Evolutionary conservation across 1,140 invertebrate genomes (phyloP).

Genomic region (Procambarus virginalis): DNA sequence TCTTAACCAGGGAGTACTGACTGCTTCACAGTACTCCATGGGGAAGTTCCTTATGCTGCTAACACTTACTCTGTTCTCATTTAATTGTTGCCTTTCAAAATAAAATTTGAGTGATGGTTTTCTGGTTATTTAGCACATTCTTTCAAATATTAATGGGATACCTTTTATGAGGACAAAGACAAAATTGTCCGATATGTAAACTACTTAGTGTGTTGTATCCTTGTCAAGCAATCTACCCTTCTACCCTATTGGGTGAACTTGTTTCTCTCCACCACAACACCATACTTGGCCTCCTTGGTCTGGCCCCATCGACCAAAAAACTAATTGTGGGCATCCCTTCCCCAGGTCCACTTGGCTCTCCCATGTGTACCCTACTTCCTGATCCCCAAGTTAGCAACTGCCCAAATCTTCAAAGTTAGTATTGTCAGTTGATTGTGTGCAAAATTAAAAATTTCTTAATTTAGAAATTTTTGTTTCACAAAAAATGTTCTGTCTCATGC

Average conservation of each 20-base stretch:
- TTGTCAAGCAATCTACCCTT: constrained; percentile 36
- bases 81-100: constrained; percentile 38
- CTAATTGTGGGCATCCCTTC: constrained; percentile 39
- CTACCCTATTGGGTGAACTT: background rate
- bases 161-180: constrained; percentile 51
- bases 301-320: constrained; percentile 52
- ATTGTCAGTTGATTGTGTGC: constrained; percentile 68
- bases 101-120: constrained; percentile 42
- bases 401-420: constrained; percentile 54
- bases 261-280: constrained; percentile 6
- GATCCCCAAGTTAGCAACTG: constrained; percentile 41
- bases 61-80: constrained; percentile 33
- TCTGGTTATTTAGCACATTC: constrained; percentile 31
- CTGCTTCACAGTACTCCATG: constrained; percentile 68
- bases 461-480: constrained; percentile 65
- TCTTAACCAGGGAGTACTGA: constrained; percentile 66
- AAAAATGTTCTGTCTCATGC: constrained; percentile 67
- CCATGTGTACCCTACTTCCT: constrained; percentile 49
- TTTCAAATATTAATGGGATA: constrained; percentile 56
- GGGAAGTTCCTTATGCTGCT: constrained; percentile 43
- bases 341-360: constrained; percentile 39
- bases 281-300: constrained; percentile 17
- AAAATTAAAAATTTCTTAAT: constrained; percentile 65
- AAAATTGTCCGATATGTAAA: constrained; percentile 63
- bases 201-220: constrained; percentile 64